Base-by-base conservation (phyloP, 2,113 vertebrate genomes). In the Elanus axillaris region DNA sequence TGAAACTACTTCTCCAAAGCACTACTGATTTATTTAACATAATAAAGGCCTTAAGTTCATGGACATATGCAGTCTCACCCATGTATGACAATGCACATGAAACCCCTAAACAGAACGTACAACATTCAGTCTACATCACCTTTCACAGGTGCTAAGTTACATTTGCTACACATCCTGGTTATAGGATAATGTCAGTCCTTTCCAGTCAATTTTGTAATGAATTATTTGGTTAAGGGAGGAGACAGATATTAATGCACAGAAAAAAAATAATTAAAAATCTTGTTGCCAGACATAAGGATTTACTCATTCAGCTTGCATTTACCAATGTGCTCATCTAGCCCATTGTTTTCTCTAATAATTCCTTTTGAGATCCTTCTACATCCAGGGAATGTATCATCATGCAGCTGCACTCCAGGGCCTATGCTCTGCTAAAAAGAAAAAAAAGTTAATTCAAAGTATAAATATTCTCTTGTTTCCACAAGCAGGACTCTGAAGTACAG, bases 41-140 rank as follows among this genome's bases (percentile, higher is more conserved):
- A 60, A 76, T 2, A 52, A 43, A 64, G 91, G 16, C 69, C 11
- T 77, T 62, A 34, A 67, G 6, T 34, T 68, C 62, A 85, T 0
- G 12, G 36, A 82, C 5, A 18, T 19, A 55, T 0, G 0, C 27
- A 55, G 62, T 43, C 62, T 68, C 40, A 47, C 13, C 14, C 16
- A 20, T 7, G 8, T n/a, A 15, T 11, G 16, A 62, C 0, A 8
- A 63, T 7, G 13, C 29, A 64, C 16, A 34, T 11, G 56, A 94
- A 86, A 63, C 3, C 7, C 43, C 36, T 14, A 16, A 68, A 2
- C 0, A 88, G 8, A 76, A 78, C 0, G 0, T 21, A 40, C 36
- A 86, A 36, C 16, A n/a, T 68, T 63, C 48, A 64, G 31, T 45
- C 29, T 40, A 40, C 23, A 29, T 68, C 43, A 47, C 43, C 18